Conservation (phyloP, 2,113 vertebrate species). For the Tor tambroides region DNA sequence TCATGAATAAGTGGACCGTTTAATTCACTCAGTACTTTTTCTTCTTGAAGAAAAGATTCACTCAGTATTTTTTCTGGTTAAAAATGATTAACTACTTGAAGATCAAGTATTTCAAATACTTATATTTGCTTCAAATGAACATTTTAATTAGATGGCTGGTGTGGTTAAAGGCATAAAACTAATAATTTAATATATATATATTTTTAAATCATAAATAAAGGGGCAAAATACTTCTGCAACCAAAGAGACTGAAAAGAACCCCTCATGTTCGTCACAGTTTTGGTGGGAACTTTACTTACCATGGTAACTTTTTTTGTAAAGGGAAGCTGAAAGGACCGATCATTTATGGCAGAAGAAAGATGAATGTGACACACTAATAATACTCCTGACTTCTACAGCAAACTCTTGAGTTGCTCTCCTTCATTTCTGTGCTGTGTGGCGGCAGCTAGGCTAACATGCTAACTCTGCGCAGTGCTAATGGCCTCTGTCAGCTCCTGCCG, state of each 20-base stretch:
- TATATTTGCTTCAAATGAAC: neutral
- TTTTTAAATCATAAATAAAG: no score
- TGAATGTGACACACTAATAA: neutral
- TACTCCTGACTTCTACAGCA: neutral
- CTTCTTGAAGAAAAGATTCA: no score
- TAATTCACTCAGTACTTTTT: neutral
- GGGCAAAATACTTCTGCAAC: neutral
- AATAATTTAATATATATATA: no score
- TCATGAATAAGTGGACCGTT: neutral
- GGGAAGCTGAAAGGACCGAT: neutral
- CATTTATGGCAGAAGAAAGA: neutral
- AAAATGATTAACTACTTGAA: no score
- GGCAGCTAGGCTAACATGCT: constrained; percentile 50
- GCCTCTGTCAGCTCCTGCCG: constrained; percentile 77
- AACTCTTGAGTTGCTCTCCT: neutral
- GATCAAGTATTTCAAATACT: neutral
- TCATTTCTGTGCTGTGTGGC: constrained; percentile 18
- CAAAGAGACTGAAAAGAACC: neutral
- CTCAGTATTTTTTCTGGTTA: no score
- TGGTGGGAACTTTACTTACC: neutral
- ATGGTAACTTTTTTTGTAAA: neutral
- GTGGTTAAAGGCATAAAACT: neutral
- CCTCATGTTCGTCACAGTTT: neutral
- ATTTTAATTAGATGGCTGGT: neutral
- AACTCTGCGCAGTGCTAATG: constrained; percentile 68